Evolutionary conservation across 2,888 invertebrate species (phyloP), one percentile per base, ranked within the genome.

Genomic region (Lymantria monacha): DNA sequence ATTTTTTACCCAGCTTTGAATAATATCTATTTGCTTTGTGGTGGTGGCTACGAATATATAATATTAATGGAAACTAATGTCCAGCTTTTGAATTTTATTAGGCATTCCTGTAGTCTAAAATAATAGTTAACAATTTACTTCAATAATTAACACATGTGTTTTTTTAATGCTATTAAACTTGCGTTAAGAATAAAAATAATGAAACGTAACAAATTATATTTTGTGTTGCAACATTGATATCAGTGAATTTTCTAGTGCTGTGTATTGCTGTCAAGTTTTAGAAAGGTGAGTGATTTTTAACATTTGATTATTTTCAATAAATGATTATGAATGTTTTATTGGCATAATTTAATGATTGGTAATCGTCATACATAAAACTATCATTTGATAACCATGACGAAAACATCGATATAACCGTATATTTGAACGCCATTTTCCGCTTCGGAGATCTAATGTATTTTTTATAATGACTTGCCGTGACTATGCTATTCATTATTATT

Each of bases 341-440:
- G 42, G 41, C 10, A 45, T 57, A 44, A 10, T 42, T 44, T 49
- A 22, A 43, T 37, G 15, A 5, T 50, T 5, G 11, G 40, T 12
- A 30, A 44, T 11, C 44, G 7, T 11, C 22, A 13, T 22, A n/a
- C 14, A 13, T 12, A 33, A 44, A 49, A 49, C 42, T 49, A 44
- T 42, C n/a, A 14, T 5, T 12, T 13, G 22, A 8, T 42, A 42
- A 15, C 33, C 9, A 13, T n/a, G 38, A 45, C 49, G 37, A 54
- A 62, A 66, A 66, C 59, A 59, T 55, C 51, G 48, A 58, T 72
- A 65, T 76, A 77, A 78, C 75, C 77, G 72, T 74, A 76, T 82
- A 81, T 74, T 76, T 64, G 65, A 72, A 81, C 90, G 90, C 90
- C 90, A 90, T 90, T 90, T 90, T 90, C 79, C 83, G 82, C 76